These are phyloP conservation scores for Verasper variegatus DNA, from an alignment of 2,113 vertebrate species.

Conservation along the genomic window DNA sequence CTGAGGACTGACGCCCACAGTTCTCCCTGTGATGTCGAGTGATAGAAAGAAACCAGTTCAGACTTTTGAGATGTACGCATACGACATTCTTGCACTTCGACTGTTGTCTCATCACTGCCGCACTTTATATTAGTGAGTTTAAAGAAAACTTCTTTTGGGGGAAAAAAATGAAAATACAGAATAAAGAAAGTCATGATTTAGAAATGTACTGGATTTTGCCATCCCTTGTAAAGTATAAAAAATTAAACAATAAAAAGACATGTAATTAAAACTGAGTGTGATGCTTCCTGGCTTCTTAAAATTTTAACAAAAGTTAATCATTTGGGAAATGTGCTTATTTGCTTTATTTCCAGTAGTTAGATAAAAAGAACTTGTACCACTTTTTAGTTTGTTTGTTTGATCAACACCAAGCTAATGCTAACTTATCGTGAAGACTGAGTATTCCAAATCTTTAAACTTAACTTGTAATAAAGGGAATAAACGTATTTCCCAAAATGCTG, in stretches of 20 bases:
- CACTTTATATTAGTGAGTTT: conserved; percentile 71
- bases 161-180: conserved; percentile 8
- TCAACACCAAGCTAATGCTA: too few species aligned
- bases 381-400: too few species aligned
- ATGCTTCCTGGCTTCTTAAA: neutral
- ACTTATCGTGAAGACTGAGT: too few species aligned
- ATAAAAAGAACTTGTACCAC: too few species aligned
- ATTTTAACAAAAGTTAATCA: too few species aligned
- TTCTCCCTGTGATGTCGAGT: neutral
- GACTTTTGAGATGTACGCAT: conserved; percentile 10
- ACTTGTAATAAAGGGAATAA: too few species aligned
- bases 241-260: conserved; percentile 32
- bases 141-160: conserved; percentile 10
- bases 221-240: conserved; percentile 39
- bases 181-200: conserved; percentile 28
- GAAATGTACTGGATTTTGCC: conserved; percentile 30
- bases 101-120: conserved; percentile 72
- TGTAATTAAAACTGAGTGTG: neutral
- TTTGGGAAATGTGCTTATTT: too few species aligned
- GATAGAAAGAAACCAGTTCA: conserved; percentile 16
- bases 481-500: too few species aligned
- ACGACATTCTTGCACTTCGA: conserved; percentile 48
- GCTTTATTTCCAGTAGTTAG: too few species aligned
- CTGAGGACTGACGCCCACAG: neutral
- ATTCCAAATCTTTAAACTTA: too few species aligned